Evolutionary conservation across 2,797 vertebrate genomes (phyloP).

Genomic region (Steatocranus sp.): DNA sequence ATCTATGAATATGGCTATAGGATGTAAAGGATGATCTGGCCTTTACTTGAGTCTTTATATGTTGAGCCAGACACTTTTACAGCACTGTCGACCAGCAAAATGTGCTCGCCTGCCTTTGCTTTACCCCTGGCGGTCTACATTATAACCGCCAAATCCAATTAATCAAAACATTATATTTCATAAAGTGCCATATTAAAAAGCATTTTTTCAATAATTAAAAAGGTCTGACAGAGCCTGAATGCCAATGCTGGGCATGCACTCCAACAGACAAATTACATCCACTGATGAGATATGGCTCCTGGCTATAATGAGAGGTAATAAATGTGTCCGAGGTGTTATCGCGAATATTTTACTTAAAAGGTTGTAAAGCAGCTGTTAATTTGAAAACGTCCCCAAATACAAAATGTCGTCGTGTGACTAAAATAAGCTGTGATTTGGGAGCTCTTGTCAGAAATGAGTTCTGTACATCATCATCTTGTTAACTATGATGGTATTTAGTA

Average conservation of each 20-base stretch:
- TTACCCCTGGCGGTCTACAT: background rate
- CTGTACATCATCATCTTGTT: background rate
- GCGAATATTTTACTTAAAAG: slow-evolving; percentile 18
- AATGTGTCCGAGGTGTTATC: slow-evolving; percentile 33
- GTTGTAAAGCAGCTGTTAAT: slow-evolving; percentile 25
- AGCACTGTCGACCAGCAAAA: background rate
- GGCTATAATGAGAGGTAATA: slow-evolving; percentile 46
- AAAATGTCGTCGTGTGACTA: background rate
- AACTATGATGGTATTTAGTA: background rate
- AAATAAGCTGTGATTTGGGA: background rate
- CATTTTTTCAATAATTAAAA: slow-evolving; percentile 20
- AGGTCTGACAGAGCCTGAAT: background rate
- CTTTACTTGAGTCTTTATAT: background rate
- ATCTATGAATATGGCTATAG: background rate
- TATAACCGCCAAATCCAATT: slow-evolving; percentile 9
- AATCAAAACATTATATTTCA: slow-evolving; percentile 17
- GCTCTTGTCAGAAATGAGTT: background rate
- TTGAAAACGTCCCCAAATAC: background rate
- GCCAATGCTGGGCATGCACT: slow-evolving; percentile 6
- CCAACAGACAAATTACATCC: slow-evolving; percentile 11
- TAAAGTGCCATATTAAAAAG: background rate
- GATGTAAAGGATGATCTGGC: background rate
- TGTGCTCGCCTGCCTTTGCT: background rate
- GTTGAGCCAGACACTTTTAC: background rate
- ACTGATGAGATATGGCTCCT: slow-evolving; percentile 31